Evolutionary conservation across 1,140 invertebrate species (phyloP).

Genomic region (Thereuonema tuberculata): DNA sequence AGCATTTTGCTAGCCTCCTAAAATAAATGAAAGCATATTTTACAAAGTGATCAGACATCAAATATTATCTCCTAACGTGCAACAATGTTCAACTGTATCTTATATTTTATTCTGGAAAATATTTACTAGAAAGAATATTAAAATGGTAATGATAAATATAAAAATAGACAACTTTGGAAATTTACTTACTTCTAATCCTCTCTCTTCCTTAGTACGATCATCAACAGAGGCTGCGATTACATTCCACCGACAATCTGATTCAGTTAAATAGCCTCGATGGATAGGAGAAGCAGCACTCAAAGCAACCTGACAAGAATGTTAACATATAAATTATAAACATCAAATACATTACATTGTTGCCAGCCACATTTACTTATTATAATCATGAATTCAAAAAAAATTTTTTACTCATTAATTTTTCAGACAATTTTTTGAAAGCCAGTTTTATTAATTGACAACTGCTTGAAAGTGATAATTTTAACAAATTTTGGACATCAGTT

Average conservation of each 20-base stretch:
- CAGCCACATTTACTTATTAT: background rate
- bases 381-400: too few species aligned
- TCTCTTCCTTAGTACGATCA: slow-evolving; percentile 86
- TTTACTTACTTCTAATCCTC: slow-evolving; percentile 53
- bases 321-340: slow-evolving; percentile 2
- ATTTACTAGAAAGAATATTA: too few species aligned
- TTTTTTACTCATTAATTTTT: background rate
- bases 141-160: background rate
- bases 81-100: too few species aligned
- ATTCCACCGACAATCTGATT: slow-evolving; percentile 94
- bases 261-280: slow-evolving; percentile 80
- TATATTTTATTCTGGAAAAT: too few species aligned
- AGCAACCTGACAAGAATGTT: slow-evolving; percentile 66
- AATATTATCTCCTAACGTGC: too few species aligned
- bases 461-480: too few species aligned
- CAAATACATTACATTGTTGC: background rate
- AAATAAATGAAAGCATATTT: too few species aligned
- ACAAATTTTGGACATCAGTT: too few species aligned
- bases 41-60: too few species aligned
- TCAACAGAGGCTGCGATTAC: slow-evolving; percentile 91
- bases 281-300: slow-evolving; percentile 91
- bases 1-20: too few species aligned
- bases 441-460: too few species aligned
- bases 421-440: background rate
- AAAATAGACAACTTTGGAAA: background rate